Conservation (phyloP, 1,140 invertebrate species). For the Diorhabda elongata region DNA sequence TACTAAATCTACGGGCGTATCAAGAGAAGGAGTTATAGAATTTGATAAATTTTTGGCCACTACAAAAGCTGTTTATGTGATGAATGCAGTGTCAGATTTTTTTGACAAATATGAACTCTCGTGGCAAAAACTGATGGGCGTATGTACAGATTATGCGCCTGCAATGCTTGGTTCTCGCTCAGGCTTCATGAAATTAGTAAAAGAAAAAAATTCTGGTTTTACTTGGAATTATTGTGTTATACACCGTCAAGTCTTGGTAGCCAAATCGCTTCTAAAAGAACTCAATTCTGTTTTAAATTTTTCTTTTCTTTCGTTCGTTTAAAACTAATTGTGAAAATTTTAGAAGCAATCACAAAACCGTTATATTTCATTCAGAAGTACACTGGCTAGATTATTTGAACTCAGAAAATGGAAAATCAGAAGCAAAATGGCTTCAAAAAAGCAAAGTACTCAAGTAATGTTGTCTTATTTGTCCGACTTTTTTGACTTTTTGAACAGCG, state of each 20-base stretch:
- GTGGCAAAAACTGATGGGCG: conserved; percentile 19
- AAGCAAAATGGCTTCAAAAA: neutral
- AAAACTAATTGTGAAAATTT: neutral
- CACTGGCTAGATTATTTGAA: neutral
- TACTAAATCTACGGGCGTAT: no score
- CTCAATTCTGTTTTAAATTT: neutral
- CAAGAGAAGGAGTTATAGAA: no score
- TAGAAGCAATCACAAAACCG: neutral
- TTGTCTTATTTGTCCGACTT: neutral
- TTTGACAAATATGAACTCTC: conserved; percentile 33
- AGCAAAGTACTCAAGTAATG: neutral
- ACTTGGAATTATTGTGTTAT: neutral
- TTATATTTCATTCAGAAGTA: neutral
- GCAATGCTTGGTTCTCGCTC: conserved; percentile 30
- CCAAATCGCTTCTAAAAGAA: neutral
- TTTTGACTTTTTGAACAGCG: neutral
- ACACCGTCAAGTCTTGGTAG: neutral
- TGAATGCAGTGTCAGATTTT: conserved; percentile 33
- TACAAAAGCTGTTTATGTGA: conserved; percentile 36
- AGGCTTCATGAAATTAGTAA: neutral
- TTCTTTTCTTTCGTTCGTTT: neutral
- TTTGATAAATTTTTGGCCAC: conserved; percentile 19
- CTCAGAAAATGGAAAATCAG: neutral
- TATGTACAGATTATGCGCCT: conserved; percentile 18
- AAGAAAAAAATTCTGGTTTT: neutral